Evolutionary conservation across 1,140 invertebrate species (phyloP), one percentile per base, ranked within the genome.

Genomic region (Polypedilum pembai): DNA sequence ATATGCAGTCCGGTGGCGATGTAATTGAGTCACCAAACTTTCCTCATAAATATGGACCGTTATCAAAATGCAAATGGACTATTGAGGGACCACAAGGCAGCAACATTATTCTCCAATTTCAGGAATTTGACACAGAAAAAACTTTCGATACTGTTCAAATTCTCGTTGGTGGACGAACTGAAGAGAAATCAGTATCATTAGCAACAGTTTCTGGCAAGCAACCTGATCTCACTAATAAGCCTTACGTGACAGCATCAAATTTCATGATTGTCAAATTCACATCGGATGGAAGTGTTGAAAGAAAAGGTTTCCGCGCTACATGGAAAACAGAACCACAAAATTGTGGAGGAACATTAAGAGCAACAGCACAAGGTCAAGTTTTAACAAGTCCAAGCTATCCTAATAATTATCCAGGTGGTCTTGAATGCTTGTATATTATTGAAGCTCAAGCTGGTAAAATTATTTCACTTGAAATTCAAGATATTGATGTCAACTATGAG

Each of bases 211-310:
- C 95, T 8, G 96, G 96, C 75, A 90, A 92, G 83, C 88, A 92
- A 81, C 20, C 65, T 20, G 91, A 94, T 80, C 80, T 94, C 73
- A 89, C 91, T 65, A 91, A 88, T 75, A 91, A 91, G 79, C 87
- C 93, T 3, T 96, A 93, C 82, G 93, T 95, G 4, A 96, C 95
- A 0, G 95, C 94, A 17, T 96, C 94, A 15, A 98, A 98, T 82
- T 96, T 98, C 77, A 98, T 99, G 94, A 96, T 98, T 75, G 90
- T 99, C 76, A 97, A 96, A 83, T 98, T 98, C 84, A 93, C 92
- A 77, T 93, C 94, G 0, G 96, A 98, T 81, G 91, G 91, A 10
- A 92, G 93, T 2, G 94, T 97, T 24, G 95, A 98, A 85, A 91
- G 92, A 76, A 94, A 95, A 85, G 95, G 95, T 74, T 98, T 98